phyloP scores from a whole-genome alignment of 2,797 vertebrate species.

The Anguilla anguilla region DNA sequence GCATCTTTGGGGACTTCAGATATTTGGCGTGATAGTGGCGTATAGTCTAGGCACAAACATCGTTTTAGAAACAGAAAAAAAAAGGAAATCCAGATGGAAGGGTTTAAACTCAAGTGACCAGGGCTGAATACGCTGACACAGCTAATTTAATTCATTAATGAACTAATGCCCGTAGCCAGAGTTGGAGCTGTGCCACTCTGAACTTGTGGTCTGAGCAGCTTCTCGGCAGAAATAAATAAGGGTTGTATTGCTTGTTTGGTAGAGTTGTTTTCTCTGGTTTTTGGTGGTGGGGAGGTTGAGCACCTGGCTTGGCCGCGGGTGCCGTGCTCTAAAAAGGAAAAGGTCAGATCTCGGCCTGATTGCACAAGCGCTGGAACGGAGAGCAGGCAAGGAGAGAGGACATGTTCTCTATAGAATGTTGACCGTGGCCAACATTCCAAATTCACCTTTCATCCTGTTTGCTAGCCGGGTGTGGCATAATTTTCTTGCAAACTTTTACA shows the following conservation, averaged over 20 bases:
- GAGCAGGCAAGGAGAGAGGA: background rate
- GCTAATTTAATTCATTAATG: constrained; percentile 10
- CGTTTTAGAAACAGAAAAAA: constrained; percentile 44
- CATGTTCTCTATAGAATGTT: background rate
- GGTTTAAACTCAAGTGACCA: constrained; percentile 32
- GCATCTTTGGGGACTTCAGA: background rate
- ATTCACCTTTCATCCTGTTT: constrained; percentile 10
- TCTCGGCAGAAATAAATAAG: background rate
- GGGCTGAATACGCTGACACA: constrained; percentile 49
- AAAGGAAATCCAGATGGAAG: constrained; percentile 45
- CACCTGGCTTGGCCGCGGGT: background rate
- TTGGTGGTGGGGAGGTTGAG: background rate
- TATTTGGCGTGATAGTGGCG: constrained; percentile 43
- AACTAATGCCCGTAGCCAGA: constrained; percentile 41
- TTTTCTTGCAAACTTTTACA: background rate
- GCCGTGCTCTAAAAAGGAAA: background rate
- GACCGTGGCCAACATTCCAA: background rate
- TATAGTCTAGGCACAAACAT: constrained; percentile 28
- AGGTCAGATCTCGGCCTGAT: background rate
- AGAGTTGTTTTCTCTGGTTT: background rate
- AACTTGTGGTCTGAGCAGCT: background rate
- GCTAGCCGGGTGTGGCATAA: background rate
- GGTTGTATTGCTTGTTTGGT: background rate
- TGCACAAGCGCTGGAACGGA: background rate
- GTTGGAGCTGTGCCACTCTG: constrained; percentile 23